Conservation (phyloP, 35 echinoderm and acorn worm species). For the Lytechinus variegatus region DNA sequence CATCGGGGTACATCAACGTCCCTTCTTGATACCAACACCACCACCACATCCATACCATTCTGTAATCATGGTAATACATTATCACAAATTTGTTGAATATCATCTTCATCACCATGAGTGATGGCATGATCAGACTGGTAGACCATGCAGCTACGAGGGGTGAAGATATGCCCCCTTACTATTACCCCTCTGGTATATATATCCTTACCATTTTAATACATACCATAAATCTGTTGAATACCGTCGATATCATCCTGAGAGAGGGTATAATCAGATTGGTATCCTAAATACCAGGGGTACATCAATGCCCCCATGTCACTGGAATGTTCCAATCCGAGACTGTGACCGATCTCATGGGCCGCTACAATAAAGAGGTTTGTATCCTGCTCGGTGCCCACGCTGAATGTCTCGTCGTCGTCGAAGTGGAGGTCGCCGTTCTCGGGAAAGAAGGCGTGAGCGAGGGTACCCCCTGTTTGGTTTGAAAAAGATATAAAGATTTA, state of each 20-base stretch:
- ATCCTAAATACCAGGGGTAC: constrained; percentile 93
- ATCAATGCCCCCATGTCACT: constrained; percentile 62
- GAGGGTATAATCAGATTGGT: constrained; percentile 68
- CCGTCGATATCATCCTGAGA: constrained; percentile 75
- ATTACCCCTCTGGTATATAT: too few species aligned
- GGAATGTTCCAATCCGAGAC: constrained; percentile 95
- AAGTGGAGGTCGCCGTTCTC: constrained; percentile 92
- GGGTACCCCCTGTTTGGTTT: constrained; percentile 72
- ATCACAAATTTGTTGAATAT: constrained; percentile 86
- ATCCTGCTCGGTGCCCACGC: constrained; percentile 63
- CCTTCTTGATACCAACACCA: too few species aligned
- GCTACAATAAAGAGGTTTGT: constrained; percentile 85
- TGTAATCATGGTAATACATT: constrained; percentile 41
- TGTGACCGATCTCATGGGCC: constrained; percentile 96
- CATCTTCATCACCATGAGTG: constrained; percentile 66
- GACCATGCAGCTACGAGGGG: too few species aligned
- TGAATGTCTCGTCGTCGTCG: constrained; percentile 89
- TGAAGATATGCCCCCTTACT: too few species aligned
- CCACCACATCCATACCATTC: too few species aligned
- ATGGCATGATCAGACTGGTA: constrained; percentile 72
- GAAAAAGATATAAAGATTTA: background rate
- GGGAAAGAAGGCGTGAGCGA: constrained; percentile 91
- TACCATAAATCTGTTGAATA: constrained; percentile 90
- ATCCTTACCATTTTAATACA: background rate
- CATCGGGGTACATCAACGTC: too few species aligned